Evolutionary conservation across 2,113 vertebrate genomes (phyloP), one percentile per base, ranked within the genome.

Genomic region (Labeo catla): DNA sequence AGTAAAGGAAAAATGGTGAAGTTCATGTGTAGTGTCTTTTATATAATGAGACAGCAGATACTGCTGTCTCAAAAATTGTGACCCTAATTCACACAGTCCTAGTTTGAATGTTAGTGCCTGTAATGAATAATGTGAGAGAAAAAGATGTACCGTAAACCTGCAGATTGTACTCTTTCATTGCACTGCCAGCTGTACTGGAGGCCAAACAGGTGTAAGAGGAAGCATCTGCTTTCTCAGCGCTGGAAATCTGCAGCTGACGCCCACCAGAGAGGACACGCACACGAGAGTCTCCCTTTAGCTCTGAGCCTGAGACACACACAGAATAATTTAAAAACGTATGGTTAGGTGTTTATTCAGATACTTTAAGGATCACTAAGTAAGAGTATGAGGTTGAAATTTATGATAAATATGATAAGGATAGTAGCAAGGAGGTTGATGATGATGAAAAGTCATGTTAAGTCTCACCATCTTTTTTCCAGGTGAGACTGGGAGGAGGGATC

Each of bases 381-480:
- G 4, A 70, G 10, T 52, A 59, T 23, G 4, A 45, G 16, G 13
- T 66, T 28, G 19, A 52, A 49, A 54, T 63, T 43, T 0, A 34
- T 8, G 13, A 82, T 23, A 66, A 34, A 28, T 81, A 21, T 45
- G 15, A 78, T 59, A 36, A 76, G 21, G 28, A 78, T 15, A 21
- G 39, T 54, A 13, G 52, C 2, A 23, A 36, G 23, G 39, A 59
- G 52, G 59, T 68, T 23, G 47, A 50, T 54, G 28, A 84, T 15
- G 72, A 43, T 68, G 19, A 72, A 2, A 43, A 70, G 66, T 61
- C 57, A n/a, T 23, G 59, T 8, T 63, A 23, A 63, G 9, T 54
- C 94, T 89, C 86, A 99, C 98, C 96, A 1, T 97, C 95, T 90
- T 97, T 99, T 87, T 89, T 96, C 98, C 98, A 99, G 8, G 91